phyloP scores from a whole-genome alignment of 1,140 invertebrate species.

The Nasonia giraulti region DNA sequence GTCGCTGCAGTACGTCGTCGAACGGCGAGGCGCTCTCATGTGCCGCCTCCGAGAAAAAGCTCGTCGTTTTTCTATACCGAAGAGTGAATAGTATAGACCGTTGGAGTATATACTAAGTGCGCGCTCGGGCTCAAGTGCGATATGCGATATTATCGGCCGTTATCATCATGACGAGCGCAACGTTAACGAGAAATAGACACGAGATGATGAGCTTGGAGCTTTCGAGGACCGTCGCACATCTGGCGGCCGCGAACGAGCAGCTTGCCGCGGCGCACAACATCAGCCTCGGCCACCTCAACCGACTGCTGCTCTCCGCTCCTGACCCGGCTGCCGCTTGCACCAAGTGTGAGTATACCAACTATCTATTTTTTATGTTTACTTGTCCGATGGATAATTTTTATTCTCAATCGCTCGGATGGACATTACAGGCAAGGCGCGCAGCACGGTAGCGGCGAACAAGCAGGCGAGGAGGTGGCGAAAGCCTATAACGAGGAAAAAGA shows the following conservation, averaged over 20 bases:
- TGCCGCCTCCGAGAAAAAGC: too few relatives aligned
- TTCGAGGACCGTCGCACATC: slow-evolving; percentile 65
- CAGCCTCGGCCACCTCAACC: slow-evolving; percentile 60
- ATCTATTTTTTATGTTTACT: background rate
- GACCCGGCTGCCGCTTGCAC: background rate
- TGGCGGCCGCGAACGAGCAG: slow-evolving; percentile 70
- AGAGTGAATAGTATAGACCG: background rate
- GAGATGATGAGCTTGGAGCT: slow-evolving; percentile 58
- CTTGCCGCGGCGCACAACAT: slow-evolving; percentile 65
- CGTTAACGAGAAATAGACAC: background rate
- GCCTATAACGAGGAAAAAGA: background rate
- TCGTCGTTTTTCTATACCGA: too few relatives aligned
- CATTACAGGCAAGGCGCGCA: slow-evolving; percentile 1
- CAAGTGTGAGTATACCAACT: background rate
- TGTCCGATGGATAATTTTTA: background rate
- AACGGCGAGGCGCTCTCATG: background rate
- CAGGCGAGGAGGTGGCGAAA: background rate
- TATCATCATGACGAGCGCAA: background rate
- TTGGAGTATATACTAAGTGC: too few relatives aligned
- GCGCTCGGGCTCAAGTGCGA: background rate
- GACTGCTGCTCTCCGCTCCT: background rate
- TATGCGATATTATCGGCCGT: background rate
- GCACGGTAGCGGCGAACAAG: background rate
- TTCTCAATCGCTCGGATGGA: background rate
- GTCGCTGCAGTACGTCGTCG: slow-evolving; percentile 23